Conservation (phyloP, 30 jellyfish, hydroid and myxozoan genomes). For the Mastigias papua region DNA sequence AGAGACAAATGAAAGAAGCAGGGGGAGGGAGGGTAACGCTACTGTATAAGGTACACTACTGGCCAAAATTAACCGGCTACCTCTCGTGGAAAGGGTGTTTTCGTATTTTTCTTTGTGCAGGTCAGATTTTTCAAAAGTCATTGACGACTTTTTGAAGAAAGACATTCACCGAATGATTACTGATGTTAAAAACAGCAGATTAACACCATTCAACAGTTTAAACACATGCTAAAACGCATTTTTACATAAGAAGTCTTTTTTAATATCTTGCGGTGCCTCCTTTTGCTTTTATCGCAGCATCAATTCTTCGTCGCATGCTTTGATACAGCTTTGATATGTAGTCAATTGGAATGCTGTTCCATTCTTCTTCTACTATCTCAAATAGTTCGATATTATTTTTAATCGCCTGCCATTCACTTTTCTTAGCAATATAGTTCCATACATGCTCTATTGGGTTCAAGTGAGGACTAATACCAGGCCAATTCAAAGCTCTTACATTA, state of each 20-base stretch:
- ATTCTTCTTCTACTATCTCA: slow-evolving; percentile 15
- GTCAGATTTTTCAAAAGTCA: too few relatives aligned
- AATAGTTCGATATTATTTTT: slow-evolving; percentile 5
- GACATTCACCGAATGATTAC: too few relatives aligned
- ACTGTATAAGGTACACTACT: too few relatives aligned
- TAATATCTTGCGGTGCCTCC: slow-evolving; percentile 17
- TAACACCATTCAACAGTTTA: too few relatives aligned
- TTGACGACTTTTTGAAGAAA: too few relatives aligned
- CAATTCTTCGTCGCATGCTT: slow-evolving; percentile 16
- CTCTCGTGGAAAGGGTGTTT: too few relatives aligned
- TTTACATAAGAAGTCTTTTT: neutral
- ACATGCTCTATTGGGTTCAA: slow-evolving; percentile 64
- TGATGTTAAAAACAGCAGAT: too few relatives aligned
- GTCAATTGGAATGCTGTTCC: slow-evolving; percentile 18
- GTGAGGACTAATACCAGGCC: slow-evolving; percentile 68
- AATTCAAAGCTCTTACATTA: neutral
- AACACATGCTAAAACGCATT: too few relatives aligned
- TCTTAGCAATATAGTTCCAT: slow-evolving; percentile 34
- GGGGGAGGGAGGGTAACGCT: too few relatives aligned
- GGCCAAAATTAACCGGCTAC: too few relatives aligned
- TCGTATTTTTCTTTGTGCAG: too few relatives aligned
- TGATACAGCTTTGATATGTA: slow-evolving; percentile 9
- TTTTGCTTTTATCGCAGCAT: neutral
- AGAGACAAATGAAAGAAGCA: too few relatives aligned
- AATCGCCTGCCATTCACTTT: neutral